Conservation (phyloP, 2,888 invertebrate species). For the Ormyrus pomaceus region DNA sequence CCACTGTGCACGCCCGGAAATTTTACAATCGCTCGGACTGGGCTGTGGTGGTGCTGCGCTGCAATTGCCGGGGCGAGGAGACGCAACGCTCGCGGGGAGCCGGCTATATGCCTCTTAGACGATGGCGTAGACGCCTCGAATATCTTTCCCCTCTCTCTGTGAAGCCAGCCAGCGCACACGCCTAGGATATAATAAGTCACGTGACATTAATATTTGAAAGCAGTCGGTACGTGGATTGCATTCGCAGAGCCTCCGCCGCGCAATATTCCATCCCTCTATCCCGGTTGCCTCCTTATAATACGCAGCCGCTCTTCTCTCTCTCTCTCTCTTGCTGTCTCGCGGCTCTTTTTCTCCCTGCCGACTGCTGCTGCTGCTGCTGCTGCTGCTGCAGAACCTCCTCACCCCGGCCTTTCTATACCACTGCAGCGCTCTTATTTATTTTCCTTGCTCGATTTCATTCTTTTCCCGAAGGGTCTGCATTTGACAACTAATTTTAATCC, state of each 20-base stretch:
- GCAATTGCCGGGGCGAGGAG: not conserved
- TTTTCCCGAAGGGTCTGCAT: not conserved
- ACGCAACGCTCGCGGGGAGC: not conserved
- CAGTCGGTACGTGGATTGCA: constrained; percentile 75
- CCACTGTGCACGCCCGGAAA: too few species aligned
- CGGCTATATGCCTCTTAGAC: constrained; percentile 28
- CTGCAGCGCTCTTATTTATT: too few species aligned
- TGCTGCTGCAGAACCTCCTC: not conserved
- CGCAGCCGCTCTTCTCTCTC: not conserved
- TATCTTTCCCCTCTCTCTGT: constrained; percentile 27
- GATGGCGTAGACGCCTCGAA: constrained; percentile 19
- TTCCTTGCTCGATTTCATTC: too few species aligned
- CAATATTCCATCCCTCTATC: constrained; percentile 49
- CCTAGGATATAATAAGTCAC: constrained; percentile 75
- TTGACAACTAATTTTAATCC: too few species aligned
- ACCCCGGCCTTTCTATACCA: not conserved
- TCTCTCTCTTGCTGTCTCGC: constrained; percentile 4
- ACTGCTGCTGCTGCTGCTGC: not conserved
- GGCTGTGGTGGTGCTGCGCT: not conserved
- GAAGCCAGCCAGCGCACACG: constrained; percentile 62
- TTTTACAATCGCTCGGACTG: not conserved
- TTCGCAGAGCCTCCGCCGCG: constrained; percentile 57
- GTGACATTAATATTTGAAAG: constrained; percentile 76
- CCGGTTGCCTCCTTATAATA: constrained; percentile 35
- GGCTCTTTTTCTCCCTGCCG: constrained; percentile 20